A percentile compares a stretch with the other conserved stretches of the same genome.
Conservation (phyloP, 1,140 invertebrate genomes). For the Lerema accius region DNA sequence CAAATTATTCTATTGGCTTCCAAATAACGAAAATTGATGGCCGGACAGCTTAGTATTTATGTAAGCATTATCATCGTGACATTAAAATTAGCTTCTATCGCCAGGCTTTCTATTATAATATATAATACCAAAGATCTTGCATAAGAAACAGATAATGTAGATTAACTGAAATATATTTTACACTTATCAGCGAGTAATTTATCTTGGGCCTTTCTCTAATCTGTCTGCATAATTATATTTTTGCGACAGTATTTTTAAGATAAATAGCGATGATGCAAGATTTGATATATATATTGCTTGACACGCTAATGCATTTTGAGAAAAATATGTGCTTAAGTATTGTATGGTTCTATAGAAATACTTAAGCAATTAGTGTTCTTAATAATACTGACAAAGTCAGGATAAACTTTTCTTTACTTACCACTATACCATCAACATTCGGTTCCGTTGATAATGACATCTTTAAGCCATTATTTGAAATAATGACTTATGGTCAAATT, state of each 20-base stretch:
- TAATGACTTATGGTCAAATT: too few species aligned
- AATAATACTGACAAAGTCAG: too few species aligned
- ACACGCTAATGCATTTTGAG: too few species aligned
- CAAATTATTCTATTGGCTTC: slow-evolving; percentile 55
- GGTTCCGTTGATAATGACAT: too few species aligned
- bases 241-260: slow-evolving; percentile 28
- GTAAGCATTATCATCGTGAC: slow-evolving; percentile 60
- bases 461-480: too few species aligned
- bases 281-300: slow-evolving; percentile 16
- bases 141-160: slow-evolving; percentile 29
- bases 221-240: slow-evolving; percentile 42
- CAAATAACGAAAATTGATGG: slow-evolving; percentile 65
- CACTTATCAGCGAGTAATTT: slow-evolving; percentile 42
- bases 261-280: slow-evolving; percentile 18
- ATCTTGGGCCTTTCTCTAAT: slow-evolving; percentile 45
- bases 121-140: slow-evolving; percentile 21
- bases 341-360: too few species aligned
- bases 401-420: too few species aligned
- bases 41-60: slow-evolving; percentile 58
- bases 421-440: too few species aligned
- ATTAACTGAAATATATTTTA: slow-evolving; percentile 38
- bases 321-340: too few species aligned
- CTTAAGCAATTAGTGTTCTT: too few species aligned
- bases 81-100: slow-evolving; percentile 26
- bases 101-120: slow-evolving; percentile 24